Base-by-base conservation (phyloP, 2,113 vertebrate genomes). In the Ptyas mucosa region DNA sequence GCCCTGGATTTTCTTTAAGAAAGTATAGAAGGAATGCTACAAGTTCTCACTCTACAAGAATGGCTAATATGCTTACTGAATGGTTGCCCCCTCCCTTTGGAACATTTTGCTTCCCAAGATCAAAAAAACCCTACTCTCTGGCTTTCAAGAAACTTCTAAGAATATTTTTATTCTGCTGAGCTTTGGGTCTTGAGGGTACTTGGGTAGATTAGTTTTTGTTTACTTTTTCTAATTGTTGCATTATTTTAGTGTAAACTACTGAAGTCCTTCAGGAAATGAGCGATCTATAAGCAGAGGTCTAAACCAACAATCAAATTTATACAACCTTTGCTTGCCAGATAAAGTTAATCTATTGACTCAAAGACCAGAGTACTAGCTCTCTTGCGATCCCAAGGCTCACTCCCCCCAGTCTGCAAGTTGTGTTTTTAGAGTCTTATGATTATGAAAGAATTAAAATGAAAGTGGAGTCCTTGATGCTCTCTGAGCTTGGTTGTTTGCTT, bases 111-210 rank as follows among this genome's bases (percentile, higher is more conserved):
- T 14, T 75, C 14, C n/a, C 64, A 34, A 14, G n/a, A 34, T 34
- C n/a, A 75, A 12, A n/a, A 69, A 75, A 7, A 1, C 0, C n/a
- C n/a, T 15, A 75, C 0, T n/a, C n/a, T n/a, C n/a, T 7, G 5
- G 8, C 24, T 61, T 61, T 29, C 58, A 61, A 61, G 58, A 61
- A 64, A 9, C 58, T 9, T 29, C 21, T 61, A 61, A 64, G 26
- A 29, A 64, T 29, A 64, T 34, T 75, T 75, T 34, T 75, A 75
- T 34, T 75, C 64, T 75, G 64, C 64, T 75, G 64, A 34, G 2
- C 14, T 14, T 75, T 75, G 64, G 64, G n/a, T 34, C 29, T 75
- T 64, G 61, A 29, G 4, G 26, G 61, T 64, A 29, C 26, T 64
- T 75, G 14, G 5, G n/a, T 34, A 75, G 64, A 75, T 75, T 75